Conservation (phyloP, 2,113 vertebrate species). For the Dipodomys ordii region DNA sequence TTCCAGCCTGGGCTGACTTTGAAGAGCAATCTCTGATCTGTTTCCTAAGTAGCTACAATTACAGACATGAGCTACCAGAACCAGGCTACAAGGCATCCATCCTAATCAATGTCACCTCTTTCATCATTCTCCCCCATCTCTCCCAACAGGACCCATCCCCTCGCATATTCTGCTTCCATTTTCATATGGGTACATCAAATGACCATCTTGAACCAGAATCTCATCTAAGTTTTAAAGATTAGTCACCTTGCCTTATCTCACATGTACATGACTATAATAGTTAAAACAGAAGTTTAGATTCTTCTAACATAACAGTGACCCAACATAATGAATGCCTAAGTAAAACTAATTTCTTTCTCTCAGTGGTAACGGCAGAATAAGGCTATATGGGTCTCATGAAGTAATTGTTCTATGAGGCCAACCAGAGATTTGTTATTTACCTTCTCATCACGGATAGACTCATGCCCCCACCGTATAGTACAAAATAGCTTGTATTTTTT, state of each 20-base stretch:
- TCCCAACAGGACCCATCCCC: too few species aligned
- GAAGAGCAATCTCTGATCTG: too few species aligned
- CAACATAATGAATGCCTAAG: slow-evolving; percentile 11
- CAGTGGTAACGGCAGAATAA: slow-evolving; percentile 18
- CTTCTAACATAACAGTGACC: background rate
- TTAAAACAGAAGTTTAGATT: background rate
- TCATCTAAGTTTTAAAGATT: slow-evolving; percentile 46
- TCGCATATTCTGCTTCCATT: too few species aligned
- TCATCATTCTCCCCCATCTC: too few species aligned
- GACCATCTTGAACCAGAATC: slow-evolving; percentile 16
- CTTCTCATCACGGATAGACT: background rate
- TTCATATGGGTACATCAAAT: background rate
- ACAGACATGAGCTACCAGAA: too few species aligned
- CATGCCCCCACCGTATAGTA: background rate
- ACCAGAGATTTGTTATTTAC: background rate
- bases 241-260: slow-evolving; percentile 22
- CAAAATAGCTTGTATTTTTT: too few species aligned
- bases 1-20: too few species aligned
- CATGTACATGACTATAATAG: background rate
- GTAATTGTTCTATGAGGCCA: background rate
- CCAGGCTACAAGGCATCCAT: too few species aligned
- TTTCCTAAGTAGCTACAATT: too few species aligned
- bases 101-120: too few species aligned
- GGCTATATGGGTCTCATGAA: background rate
- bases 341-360: slow-evolving; percentile 31